Evolutionary conservation across 37 sponge, comb jelly and placozoan species (phyloP), one percentile per base, ranked within the genome.

Genomic region (Petrosia ficiformis): DNA sequence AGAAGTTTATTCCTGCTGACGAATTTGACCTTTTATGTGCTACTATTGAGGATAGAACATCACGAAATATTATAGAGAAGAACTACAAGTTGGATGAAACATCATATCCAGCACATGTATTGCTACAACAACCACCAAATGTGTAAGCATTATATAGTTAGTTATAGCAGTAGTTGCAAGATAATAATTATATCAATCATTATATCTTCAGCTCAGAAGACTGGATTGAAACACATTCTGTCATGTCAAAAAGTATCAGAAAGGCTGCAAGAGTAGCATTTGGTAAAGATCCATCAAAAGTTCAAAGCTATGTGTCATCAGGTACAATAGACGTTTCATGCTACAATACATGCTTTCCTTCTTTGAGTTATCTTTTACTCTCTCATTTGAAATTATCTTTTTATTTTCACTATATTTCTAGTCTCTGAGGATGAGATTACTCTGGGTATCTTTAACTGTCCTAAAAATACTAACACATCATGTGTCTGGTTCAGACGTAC

Each of bases 401-500:
- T n/a, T n/a, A n/a, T n/a, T n/a, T n/a, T n/a, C n/a, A n/a, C n/a
- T n/a, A n/a, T 31, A 31, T 30, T n/a, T 24, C 32, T 43, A 90
- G 85, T 65, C 0, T 26, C 70, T 35, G 91, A 93, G 39, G 79
- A 82, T 59, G 94, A 93, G 65, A 65, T 93, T 1, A 76, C 43
- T 24, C 36, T 11, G 2, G 94, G 94, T 32, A 82, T 93, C 19
- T 93, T 93, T 68, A 68, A 74, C 54, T 22, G 70, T 26, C 75
- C 54, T 34, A 61, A 32, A 35, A 76, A 92, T n/a, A 89, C 85
- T 0, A 84, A 84, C 60, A 32, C 84, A 32, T 37, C 31, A 36
- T 92, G 93, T 76, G 71, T 79, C 57, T 92, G 93, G 93, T 48
- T 87, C 65, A 92, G 88, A 77, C 24, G 93, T 39, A 59, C 57